phyloP scores from a whole-genome alignment of 2,113 vertebrate genomes.

The Ictalurus punctatus region DNA sequence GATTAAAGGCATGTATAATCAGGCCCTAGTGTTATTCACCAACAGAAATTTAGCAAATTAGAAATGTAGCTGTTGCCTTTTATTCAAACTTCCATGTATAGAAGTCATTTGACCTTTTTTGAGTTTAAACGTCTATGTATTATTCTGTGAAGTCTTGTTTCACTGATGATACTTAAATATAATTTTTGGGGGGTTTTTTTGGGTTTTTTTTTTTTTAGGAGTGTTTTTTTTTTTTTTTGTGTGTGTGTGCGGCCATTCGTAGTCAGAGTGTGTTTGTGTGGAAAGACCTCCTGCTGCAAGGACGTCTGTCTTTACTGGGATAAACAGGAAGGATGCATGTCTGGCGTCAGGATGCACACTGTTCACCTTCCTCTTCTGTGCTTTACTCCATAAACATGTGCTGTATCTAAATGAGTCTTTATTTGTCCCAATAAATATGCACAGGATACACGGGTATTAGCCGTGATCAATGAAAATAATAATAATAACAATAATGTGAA shows the following conservation, averaged over 20 bases:
- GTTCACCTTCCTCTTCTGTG: neutral
- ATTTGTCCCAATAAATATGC: neutral
- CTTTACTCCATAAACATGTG: conserved; percentile 10
- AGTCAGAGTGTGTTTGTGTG: conserved; percentile 19
- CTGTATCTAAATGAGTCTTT: neutral
- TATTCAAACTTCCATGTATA: neutral
- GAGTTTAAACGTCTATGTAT: neutral
- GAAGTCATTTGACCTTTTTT: neutral
- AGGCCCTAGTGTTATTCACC: neutral
- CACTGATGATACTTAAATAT: neutral
- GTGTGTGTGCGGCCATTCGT: neutral
- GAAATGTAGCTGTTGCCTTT: neutral
- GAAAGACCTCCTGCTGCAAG: conserved; percentile 15
- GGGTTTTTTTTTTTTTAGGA: too few species aligned
- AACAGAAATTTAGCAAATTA: neutral
- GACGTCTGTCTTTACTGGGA: conserved; percentile 22
- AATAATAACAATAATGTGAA: too few species aligned
- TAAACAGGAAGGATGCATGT: conserved; percentile 52
- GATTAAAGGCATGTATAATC: neutral
- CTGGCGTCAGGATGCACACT: neutral
- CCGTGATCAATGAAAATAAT: neutral
- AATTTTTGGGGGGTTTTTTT: too few species aligned
- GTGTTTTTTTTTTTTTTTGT: too few species aligned
- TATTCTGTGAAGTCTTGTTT: too few species aligned
- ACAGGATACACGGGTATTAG: neutral